Conservation (phyloP, 2,797 vertebrate species). For the Nannoperca australis region DNA sequence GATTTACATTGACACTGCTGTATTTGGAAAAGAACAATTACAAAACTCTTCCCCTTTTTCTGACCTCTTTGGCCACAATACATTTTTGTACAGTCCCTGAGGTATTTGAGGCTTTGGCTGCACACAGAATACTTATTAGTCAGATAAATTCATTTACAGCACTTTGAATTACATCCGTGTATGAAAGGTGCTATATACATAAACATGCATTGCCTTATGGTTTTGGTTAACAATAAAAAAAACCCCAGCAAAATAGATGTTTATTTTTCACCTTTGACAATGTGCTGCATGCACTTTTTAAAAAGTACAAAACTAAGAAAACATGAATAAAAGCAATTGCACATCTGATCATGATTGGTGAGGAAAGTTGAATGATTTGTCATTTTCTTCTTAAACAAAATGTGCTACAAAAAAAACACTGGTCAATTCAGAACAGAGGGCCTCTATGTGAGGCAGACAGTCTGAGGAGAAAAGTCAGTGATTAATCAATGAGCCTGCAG, state of each 20-base stretch:
- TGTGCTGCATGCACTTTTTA: constrained; percentile 33
- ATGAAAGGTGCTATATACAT: too few relatives aligned
- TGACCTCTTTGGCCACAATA: too few relatives aligned
- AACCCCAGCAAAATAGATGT: constrained; percentile 13
- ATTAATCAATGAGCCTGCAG: constrained; percentile 57
- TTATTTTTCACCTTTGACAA: constrained; percentile 50
- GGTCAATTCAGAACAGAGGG: constrained; percentile 26
- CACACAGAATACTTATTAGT: neutral
- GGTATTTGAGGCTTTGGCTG: neutral
- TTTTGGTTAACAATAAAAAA: too few relatives aligned
- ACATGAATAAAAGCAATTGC: constrained; percentile 35
- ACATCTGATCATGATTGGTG: neutral
- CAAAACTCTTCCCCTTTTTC: neutral
- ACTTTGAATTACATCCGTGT: too few relatives aligned
- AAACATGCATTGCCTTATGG: too few relatives aligned
- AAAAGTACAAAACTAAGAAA: constrained; percentile 43
- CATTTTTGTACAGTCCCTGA: neutral
- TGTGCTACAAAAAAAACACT: neutral
- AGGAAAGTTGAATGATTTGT: constrained; percentile 20
- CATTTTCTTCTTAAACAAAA: constrained; percentile 1
- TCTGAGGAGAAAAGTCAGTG: constrained; percentile 32
- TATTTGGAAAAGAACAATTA: neutral
- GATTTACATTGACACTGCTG: constrained; percentile 2
- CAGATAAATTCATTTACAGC: neutral
- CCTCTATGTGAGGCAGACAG: constrained; percentile 32